phyloP scores from a whole-genome alignment of 2,888 invertebrate genomes.

The Metellina segmentata region DNA sequence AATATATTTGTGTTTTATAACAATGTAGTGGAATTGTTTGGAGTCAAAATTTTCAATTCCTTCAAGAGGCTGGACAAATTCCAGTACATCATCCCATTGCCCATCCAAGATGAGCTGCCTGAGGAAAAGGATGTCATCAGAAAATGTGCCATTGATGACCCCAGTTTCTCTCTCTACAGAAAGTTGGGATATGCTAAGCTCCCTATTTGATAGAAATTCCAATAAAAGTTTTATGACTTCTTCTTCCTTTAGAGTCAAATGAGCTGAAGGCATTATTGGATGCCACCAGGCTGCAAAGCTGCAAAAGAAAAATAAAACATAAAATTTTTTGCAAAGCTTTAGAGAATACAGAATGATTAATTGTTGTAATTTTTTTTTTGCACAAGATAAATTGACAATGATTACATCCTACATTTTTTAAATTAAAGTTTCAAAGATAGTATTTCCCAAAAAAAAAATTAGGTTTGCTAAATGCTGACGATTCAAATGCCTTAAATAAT shows the following conservation, averaged over 20 bases:
- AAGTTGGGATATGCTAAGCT: conserved; percentile 92
- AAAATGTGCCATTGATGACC: conserved; percentile 94
- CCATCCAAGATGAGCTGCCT: conserved; percentile 97
- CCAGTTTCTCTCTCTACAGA: conserved; percentile 96
- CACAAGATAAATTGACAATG: too few relatives aligned
- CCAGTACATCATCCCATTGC: conserved; percentile 98
- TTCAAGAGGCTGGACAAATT: conserved; percentile 96
- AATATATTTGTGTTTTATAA: conserved; percentile 95
- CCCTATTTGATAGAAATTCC: conserved; percentile 93
- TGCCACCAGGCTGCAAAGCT: conserved; percentile 70
- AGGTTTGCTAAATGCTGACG: too few relatives aligned
- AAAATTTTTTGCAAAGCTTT: too few relatives aligned
- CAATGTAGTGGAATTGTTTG: conserved; percentile 91
- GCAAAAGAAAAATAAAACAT: conserved; percentile 5
- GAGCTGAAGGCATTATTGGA: conserved; percentile 81
- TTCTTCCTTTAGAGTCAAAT: conserved; percentile 91
- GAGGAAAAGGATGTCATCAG: conserved; percentile 95
- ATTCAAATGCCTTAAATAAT: too few relatives aligned
- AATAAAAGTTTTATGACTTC: conserved; percentile 92
- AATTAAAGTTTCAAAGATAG: too few relatives aligned
- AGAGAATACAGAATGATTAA: too few relatives aligned
- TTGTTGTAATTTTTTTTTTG: too few relatives aligned
- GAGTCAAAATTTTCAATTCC: conserved; percentile 88
- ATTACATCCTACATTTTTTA: too few relatives aligned
- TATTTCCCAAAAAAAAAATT: too few relatives aligned